Base-by-base conservation (phyloP, 2,888 invertebrate genomes). In the Abrostola tripartita region DNA sequence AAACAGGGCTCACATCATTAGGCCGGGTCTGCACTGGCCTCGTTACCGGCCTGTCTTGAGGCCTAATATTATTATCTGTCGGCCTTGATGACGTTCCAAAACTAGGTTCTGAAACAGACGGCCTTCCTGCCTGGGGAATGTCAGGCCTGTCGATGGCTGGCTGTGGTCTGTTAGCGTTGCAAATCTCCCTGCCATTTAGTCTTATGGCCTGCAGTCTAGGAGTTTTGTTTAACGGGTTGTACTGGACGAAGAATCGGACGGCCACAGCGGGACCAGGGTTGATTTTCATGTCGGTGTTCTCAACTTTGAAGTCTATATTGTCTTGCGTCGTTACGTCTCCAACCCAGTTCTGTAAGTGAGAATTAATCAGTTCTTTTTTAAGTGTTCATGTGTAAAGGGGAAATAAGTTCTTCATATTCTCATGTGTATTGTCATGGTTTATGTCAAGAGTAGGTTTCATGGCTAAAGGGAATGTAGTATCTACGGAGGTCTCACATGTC, bases 231-330 rank as follows among this genome's bases (percentile, higher is more conserved):
- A 90, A 79, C 0, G 92, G 88, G 77, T 95, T 95, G 85, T 95
- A 96, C 66, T 95, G 95, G 0, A 96, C 95, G 85, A 96, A 96
- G 85, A 96, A 95, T 4, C 95, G 88, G 9, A 96, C 92, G 0
- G 95, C 86, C 0, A 95, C 89, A 0, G 95, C 95, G 1, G 95
- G 95, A 0, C 95, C 95, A 0, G 96, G 95, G 61, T 93, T 92
- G 37, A 96, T 90, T 70, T 92, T 94, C 90, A 95, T 95, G 51
- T 95, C 94, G 0, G 95, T 92, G 79, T 96, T 96, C 71, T 95
- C 95, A 40, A 96, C 93, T 64, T 95, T 95, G 83, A 95, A 96
- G 74, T 95, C 95, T 37, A 89, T 91, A 83, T 96, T 96, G 83
- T 96, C 95, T 50, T 89, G 83, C 0, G 96, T 95, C 9, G 94